Evolutionary conservation across 2,888 invertebrate species (phyloP).

Genomic region (Zaprionus obscuricornis): DNA sequence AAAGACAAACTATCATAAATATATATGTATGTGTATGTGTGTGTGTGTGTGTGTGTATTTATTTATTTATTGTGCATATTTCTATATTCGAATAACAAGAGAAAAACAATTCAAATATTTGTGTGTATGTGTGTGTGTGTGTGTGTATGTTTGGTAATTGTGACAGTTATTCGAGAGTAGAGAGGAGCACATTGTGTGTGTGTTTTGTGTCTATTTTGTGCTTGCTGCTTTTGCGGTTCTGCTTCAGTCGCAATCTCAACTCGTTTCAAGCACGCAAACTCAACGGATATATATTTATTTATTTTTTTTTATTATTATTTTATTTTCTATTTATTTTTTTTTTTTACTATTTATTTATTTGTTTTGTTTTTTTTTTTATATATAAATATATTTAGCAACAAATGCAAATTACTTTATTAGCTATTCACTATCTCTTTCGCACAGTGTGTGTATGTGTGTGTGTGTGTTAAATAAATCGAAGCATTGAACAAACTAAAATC

Average conservation of each 20-base stretch:
- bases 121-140: slow-evolving; percentile 14
- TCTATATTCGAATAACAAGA: slow-evolving; percentile 56
- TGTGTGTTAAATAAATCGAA: slow-evolving; percentile 44
- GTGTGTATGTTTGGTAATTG: slow-evolving; percentile 7
- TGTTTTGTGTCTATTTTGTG: too few species aligned
- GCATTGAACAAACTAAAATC: slow-evolving; percentile 59
- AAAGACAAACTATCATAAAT: background rate
- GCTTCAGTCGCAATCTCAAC: slow-evolving; percentile 56
- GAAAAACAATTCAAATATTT: slow-evolving; percentile 46
- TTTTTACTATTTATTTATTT: too few species aligned
- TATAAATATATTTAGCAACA: too few species aligned
- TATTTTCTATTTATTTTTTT: too few species aligned
- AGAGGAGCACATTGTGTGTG: background rate
- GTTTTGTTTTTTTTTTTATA: too few species aligned
- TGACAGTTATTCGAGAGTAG: slow-evolving; percentile 1
- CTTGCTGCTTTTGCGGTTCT: slow-evolving; percentile 22
- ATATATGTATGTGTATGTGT: background rate
- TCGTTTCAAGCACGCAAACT: slow-evolving; percentile 56
- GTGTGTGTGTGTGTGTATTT: background rate
- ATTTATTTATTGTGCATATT: slow-evolving; percentile 28
- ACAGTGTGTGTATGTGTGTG: slow-evolving; percentile 2
- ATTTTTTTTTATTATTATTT: too few species aligned
- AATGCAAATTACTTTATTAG: slow-evolving; percentile 39
- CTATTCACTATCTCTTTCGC: slow-evolving; percentile 18
- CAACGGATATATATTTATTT: slow-evolving; percentile 31